Conservation (phyloP, 2,797 vertebrate species). For the Gymnothorax javanicus region DNA sequence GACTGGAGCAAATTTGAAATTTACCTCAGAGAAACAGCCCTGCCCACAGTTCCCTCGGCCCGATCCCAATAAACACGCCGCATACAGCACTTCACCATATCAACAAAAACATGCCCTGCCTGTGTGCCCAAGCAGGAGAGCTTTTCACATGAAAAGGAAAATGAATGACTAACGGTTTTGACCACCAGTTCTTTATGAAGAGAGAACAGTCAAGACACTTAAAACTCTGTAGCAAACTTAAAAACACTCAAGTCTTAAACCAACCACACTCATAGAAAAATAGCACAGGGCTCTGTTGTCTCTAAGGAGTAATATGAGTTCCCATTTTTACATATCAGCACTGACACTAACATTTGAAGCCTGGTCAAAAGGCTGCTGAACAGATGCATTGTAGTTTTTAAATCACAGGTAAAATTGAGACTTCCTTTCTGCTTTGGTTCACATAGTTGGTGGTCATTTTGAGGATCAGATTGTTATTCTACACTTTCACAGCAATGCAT, state of each 20-base stretch:
- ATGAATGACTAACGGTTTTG: not conserved
- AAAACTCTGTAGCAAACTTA: not conserved
- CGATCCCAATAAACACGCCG: not conserved
- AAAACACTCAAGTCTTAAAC: not conserved
- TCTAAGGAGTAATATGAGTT: not conserved
- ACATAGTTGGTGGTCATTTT: not conserved
- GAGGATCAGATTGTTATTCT: not conserved
- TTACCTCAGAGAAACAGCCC: not conserved
- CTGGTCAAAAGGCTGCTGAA: not conserved
- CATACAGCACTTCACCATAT: not conserved
- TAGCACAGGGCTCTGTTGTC: not conserved
- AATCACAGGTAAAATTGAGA: not conserved
- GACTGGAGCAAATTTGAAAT: not conserved
- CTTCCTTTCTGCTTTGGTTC: not conserved
- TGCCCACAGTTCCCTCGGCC: not conserved
- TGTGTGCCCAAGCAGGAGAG: not conserved
- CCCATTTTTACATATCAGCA: not conserved
- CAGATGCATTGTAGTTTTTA: not conserved
- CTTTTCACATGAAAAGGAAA: not conserved
- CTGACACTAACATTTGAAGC: not conserved
- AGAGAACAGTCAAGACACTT: not conserved
- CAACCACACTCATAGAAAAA: not conserved
- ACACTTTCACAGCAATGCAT: not conserved
- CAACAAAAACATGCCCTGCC: not conserved
- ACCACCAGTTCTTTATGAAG: not conserved